Base-by-base conservation (phyloP, 2,113 vertebrate species). In the Cyphomyrus plagiostoma region DNA sequence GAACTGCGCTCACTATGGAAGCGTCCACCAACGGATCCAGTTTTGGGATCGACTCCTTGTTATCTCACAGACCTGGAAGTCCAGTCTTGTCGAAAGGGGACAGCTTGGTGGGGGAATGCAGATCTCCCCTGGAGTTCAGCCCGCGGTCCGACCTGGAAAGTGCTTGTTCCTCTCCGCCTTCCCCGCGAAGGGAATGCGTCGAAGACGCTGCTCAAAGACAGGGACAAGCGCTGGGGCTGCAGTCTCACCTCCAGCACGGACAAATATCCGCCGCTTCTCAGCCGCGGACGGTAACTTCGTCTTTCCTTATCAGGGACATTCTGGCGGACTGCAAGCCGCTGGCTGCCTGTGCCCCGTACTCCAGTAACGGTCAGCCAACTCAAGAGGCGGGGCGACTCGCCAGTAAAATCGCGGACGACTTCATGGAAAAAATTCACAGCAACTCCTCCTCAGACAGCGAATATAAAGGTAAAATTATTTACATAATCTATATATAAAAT, bases 221-320 rank as follows among this genome's bases (percentile, higher is more conserved):
- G 56, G 94, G 92, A 90, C 95, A 93, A 92, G 92, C 94, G 39
- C 89, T 93, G 82, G 94, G 94, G 50, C 94, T 98, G 92, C 97
- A 97, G 74, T 95, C 96, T 74, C 98, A 97, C 90, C 96, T 98
- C 26, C 98, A 97, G 89, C 96, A 96, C 26, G 95, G 94, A 2
- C 97, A 97, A 93, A 95, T 97, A 77, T 98, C 98, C 0, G 98
- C 96, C 42, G 97, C 97, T 8, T 97, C 97, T 53, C 98, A 98
- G 94, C 98, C 97, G 90, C 96, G 98, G 94, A 99, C 97, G 35
- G 98, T 98, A 94, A 99, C 98, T 93, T 99, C 98, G 83, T 99
- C 98, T 89, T 99, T 99, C 95, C 96, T 99, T 91, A 99, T 99
- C 95, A 96, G 98, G 95, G 98, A 99, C 93, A 99, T 99, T 92